These are phyloP conservation scores for Australoheros scitulus DNA, from an alignment of 2,113 vertebrate species.

Conservation along the genomic window DNA sequence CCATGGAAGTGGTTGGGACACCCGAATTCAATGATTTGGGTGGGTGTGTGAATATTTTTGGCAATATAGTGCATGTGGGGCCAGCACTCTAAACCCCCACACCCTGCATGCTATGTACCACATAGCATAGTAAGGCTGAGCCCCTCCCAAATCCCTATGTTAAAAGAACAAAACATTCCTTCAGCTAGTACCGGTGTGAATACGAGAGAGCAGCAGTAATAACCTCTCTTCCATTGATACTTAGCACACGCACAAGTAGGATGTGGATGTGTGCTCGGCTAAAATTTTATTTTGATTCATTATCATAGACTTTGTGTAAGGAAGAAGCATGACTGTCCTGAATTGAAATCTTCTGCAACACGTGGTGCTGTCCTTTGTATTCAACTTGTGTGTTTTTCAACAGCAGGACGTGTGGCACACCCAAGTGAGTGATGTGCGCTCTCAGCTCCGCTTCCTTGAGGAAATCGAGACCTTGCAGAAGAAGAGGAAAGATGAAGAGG, in stretches of 20 bases:
- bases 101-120: too few relatives aligned
- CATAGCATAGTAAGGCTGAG: too few relatives aligned
- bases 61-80: too few relatives aligned
- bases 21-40: too few relatives aligned
- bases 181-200: too few relatives aligned
- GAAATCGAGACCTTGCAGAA: conserved; percentile 89
- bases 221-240: not conserved
- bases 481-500: conserved; percentile 85
- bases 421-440: conserved; percentile 84
- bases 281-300: not conserved
- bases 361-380: not conserved
- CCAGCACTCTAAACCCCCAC: too few relatives aligned
- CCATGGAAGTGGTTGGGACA: too few relatives aligned
- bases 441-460: conserved; percentile 92
- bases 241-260: rapidly evolving
- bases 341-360: not conserved
- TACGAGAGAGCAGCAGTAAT: too few relatives aligned
- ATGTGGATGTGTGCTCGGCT: too few relatives aligned
- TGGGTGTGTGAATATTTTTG: too few relatives aligned
- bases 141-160: too few relatives aligned
- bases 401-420: conserved; percentile 84
- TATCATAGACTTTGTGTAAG: not conserved
- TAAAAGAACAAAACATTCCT: too few relatives aligned
- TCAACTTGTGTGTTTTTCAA: not conserved
- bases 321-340: not conserved